phyloP scores from a whole-genome alignment of 2,888 invertebrate genomes.

The Oxystoma pomonae region DNA sequence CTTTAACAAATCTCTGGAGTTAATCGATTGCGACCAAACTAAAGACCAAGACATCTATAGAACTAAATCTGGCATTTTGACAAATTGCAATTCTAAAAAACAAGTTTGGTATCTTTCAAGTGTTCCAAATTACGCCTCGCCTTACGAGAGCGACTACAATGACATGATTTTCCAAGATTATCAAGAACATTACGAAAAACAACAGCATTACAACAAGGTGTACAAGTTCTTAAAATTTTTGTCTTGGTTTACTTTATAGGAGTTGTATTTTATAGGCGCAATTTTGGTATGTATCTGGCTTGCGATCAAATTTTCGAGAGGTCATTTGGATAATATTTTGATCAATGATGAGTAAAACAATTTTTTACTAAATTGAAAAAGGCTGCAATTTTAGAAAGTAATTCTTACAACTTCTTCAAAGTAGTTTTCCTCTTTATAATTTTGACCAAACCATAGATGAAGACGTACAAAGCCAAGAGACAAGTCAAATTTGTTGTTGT shows the following conservation, averaged over 20 bases:
- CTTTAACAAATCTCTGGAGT: slow-evolving; percentile 61
- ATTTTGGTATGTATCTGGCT: not conserved
- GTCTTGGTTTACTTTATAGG: slow-evolving; percentile 60
- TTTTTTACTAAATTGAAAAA: too few relatives aligned
- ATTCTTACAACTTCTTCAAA: too few relatives aligned
- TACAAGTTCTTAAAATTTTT: slow-evolving; percentile 57
- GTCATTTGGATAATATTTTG: not conserved
- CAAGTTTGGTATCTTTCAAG: slow-evolving; percentile 56
- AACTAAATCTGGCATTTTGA: slow-evolving; percentile 62
- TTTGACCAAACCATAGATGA: too few relatives aligned
- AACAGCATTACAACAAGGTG: slow-evolving; percentile 45
- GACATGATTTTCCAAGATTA: slow-evolving; percentile 22
- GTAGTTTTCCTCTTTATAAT: too few relatives aligned
- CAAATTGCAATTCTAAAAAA: slow-evolving; percentile 56
- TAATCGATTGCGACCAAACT: slow-evolving; percentile 33
- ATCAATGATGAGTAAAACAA: not conserved
- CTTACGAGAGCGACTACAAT: slow-evolving; percentile 23
- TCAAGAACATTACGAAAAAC: slow-evolving; percentile 23
- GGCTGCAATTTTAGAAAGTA: too few relatives aligned
- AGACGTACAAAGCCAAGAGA: too few relatives aligned
- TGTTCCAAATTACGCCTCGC: slow-evolving; percentile 39
- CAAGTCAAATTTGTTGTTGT: too few relatives aligned
- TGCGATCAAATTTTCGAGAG: not conserved
- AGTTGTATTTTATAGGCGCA: not conserved
- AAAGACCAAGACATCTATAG: slow-evolving; percentile 36